phyloP scores from a whole-genome alignment of 2,797 vertebrate species.

The Myotis planiceps region DNA sequence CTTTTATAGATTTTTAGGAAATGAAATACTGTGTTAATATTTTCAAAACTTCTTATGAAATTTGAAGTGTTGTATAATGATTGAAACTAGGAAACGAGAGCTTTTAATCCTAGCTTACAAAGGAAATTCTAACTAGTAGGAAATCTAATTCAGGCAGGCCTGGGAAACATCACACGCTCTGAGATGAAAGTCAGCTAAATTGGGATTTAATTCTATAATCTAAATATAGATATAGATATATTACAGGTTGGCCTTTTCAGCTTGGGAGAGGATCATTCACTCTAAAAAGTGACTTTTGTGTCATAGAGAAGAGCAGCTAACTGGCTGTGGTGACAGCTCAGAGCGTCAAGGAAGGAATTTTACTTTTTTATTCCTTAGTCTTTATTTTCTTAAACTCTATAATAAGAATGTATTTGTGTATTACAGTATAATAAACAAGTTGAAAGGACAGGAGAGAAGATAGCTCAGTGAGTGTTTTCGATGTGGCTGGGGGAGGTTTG shows the following conservation, averaged over 20 bases:
- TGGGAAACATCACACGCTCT: conserved; percentile 60
- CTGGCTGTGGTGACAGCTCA: background rate
- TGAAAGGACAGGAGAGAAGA: background rate
- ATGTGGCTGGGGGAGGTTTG: background rate
- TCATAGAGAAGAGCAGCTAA: background rate
- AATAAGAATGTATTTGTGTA: background rate
- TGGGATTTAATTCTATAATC: conserved; percentile 77
- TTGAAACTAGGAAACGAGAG: conserved; percentile 41
- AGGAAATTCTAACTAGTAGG: conserved; percentile 68
- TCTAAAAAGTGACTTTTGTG: conserved; percentile 53
- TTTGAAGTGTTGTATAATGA: conserved; percentile 17
- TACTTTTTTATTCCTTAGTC: background rate
- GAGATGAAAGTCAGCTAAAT: conserved; percentile 77
- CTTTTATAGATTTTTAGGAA: conserved; percentile 9
- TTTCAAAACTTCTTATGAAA: conserved; percentile 53
- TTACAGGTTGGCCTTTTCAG: conserved; percentile 70
- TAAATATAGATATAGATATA: conserved; percentile 74
- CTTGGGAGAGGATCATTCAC: background rate
- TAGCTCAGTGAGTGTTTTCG: background rate
- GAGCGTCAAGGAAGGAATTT: background rate
- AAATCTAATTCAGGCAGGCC: conserved; percentile 70
- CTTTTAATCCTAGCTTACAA: conserved; percentile 64
- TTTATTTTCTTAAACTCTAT: background rate
- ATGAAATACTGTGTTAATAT: conserved; percentile 6
- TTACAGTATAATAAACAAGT: background rate